phyloP scores from a whole-genome alignment of 1,140 invertebrate genomes.

The Habropoda laboriosa region DNA sequence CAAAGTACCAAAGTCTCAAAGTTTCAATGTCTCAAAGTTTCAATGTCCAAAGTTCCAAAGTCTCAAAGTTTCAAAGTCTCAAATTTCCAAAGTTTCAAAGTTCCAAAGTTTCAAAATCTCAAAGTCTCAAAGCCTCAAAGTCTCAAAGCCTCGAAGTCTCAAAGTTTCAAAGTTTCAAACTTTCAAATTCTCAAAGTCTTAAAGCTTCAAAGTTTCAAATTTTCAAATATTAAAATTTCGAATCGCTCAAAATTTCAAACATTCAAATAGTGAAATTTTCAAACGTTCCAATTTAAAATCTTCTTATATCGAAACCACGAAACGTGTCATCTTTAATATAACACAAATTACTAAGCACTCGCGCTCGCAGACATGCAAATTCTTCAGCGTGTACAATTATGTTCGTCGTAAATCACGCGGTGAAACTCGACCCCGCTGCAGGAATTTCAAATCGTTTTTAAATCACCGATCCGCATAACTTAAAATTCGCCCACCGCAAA shows the following conservation, averaged over 20 bases:
- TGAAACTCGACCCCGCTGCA: not conserved
- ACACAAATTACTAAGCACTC: not conserved
- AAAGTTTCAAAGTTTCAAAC: too few species aligned
- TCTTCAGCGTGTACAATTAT: not conserved
- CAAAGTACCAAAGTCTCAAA: too few species aligned
- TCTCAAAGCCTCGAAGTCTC: too few species aligned
- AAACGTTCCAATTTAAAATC: not conserved
- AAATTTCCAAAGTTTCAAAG: too few species aligned
- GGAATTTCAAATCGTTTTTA: not conserved
- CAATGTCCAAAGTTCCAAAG: too few species aligned
- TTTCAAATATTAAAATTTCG: not conserved
- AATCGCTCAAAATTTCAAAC: not conserved
- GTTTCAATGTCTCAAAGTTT: too few species aligned
- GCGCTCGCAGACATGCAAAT: slow-evolving; percentile 8
- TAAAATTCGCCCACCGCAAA: not conserved
- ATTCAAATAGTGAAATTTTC: not conserved
- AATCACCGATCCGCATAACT: not conserved
- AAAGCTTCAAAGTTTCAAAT: too few species aligned
- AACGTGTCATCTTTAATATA: too few species aligned
- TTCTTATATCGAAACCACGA: too few species aligned
- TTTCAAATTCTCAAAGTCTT: too few species aligned
- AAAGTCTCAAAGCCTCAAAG: not conserved
- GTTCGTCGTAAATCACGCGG: not conserved
- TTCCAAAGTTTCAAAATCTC: not conserved
- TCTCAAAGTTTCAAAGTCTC: too few species aligned